phyloP scores from a whole-genome alignment of 2,113 vertebrate species.

The Danio rerio region DNA sequence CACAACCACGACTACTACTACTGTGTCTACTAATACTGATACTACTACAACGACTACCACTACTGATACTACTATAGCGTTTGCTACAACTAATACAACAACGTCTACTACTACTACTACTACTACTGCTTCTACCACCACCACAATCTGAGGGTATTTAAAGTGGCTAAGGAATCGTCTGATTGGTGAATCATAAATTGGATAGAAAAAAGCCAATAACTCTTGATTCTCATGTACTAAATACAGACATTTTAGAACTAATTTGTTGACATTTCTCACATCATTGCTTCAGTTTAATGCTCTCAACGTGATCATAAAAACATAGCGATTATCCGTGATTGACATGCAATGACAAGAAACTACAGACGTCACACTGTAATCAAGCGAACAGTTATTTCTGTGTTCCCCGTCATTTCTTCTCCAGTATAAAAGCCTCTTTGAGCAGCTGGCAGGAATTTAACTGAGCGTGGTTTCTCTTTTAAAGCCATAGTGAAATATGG shows the following conservation, averaged over 20 bases:
- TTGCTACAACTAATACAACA: no score
- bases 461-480: background rate
- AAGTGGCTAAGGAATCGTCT: no score
- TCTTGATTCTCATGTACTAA: background rate
- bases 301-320: background rate
- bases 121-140: no score
- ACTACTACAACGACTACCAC: no score
- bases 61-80: no score
- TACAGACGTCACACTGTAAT: background rate
- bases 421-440: constrained; percentile 9
- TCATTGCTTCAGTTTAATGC: background rate
- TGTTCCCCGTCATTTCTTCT: background rate
- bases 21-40: no score
- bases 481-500: constrained; percentile 9
- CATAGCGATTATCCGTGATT: background rate
- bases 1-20: no score
- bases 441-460: constrained; percentile 26
- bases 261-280: constrained; percentile 29
- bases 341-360: background rate
- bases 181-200: no score
- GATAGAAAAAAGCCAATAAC: no score
- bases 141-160: no score
- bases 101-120: no score
- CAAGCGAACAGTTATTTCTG: constrained; percentile 10
- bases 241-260: background rate